Evolutionary conservation across 2,888 invertebrate genomes (phyloP), one percentile per base, ranked within the genome.

Genomic region (Malacosoma neustria): DNA sequence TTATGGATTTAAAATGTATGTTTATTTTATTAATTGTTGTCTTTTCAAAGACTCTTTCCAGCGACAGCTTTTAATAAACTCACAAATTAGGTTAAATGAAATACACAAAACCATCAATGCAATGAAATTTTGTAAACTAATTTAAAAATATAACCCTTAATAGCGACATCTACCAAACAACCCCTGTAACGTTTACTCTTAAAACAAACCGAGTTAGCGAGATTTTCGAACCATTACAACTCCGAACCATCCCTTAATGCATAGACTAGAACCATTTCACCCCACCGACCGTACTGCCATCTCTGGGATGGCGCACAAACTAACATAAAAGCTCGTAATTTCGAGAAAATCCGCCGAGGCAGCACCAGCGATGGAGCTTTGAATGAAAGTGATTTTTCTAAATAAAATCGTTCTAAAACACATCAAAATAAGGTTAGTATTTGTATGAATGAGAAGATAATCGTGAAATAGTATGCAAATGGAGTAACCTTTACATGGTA

Each of bases 401-500:
- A 35, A 43, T 40, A 62, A 69, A 71, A 57, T 44, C 42, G 33
- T 42, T 51, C 58, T 60, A 71, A 56, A 36, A 1, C 0, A 4
- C 3, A 11, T 39, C 14, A 34, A 37, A 30, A 57, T 59, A 74
- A 53, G 64, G 73, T 67, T 60, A 55, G 46, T 45, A 66, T 72
- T 72, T 62, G 54, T 40, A 38, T 45, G 48, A 39, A 54, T 43
- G 48, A 42, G 49, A 52, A 54, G 54, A 55, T 51, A 54, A 47
- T 59, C 57, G 63, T 48, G 58, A 61, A 68, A 65, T 65, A 75
- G 79, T 86, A 87, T 87, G 87, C 81, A 87, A 87, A 87, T 87
- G 74, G 81, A 72, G 69, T 68, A 66, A 66, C 82, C 73, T 84
- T 86, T 87, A 85, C 81, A 80, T 74, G 77, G 84, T 84, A 84